Percentiles rank a stretch among this genome's conserved stretches.
phyloP scores from a whole-genome alignment of 2,113 vertebrate genomes.

The Ondatra zibethicus region DNA sequence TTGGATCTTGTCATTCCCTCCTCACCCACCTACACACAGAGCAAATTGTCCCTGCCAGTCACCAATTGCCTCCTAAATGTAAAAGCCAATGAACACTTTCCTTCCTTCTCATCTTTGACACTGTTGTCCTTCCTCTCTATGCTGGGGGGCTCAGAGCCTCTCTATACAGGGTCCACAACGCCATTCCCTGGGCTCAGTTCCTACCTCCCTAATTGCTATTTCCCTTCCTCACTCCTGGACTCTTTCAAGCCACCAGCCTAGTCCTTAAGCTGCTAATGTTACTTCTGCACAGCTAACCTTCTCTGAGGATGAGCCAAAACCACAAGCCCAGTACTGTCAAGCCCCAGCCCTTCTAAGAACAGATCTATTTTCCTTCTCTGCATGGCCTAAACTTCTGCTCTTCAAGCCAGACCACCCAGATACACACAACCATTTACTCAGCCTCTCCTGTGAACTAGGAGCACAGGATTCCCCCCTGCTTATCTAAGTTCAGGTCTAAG shows the following conservation, averaged over 20 bases:
- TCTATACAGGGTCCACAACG: no score
- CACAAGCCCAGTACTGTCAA: background rate
- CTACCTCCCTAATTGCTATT: background rate
- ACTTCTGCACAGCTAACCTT: background rate
- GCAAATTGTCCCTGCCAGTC: background rate
- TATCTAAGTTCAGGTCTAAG: background rate
- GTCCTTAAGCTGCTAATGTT: background rate
- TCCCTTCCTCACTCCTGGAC: background rate
- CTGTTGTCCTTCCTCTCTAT: no score
- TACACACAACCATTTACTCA: background rate
- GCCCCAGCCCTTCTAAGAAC: background rate
- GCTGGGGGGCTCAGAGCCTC: no score
- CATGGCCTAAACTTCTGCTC: background rate
- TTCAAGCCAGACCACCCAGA: background rate
- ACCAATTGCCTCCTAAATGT: background rate
- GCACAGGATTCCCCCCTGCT: background rate
- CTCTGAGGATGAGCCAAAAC: background rate
- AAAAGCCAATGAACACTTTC: background rate
- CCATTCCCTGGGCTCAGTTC: no score
- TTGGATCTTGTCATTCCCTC: background rate
- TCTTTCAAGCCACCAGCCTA: background rate
- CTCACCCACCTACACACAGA: background rate
- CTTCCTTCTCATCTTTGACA: background rate
- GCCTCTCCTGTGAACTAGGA: background rate
- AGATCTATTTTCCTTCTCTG: background rate